phyloP scores from a whole-genome alignment of 2,113 vertebrate species.

The Sterrhoptilus dennistouni region DNA sequence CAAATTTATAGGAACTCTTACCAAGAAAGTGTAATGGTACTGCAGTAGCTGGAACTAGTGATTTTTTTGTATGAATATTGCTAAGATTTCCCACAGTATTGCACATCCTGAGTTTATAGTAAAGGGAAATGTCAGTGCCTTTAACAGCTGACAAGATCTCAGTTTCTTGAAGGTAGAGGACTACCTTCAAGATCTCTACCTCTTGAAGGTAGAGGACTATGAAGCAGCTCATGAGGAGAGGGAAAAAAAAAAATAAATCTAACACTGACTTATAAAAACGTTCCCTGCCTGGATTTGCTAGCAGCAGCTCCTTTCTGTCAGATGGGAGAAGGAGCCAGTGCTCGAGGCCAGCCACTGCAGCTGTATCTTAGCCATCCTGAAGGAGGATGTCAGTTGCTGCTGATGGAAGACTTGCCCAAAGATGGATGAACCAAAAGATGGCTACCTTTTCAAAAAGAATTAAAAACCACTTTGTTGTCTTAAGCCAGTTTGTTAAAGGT shows the following conservation, averaged over 20 bases:
- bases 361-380: background rate
- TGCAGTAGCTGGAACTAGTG: background rate
- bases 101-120: background rate
- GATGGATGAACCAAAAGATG: background rate
- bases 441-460: background rate
- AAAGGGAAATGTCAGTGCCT: background rate
- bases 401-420: background rate
- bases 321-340: background rate
- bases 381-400: background rate
- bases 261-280: background rate
- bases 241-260: background rate
- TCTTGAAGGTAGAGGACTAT: background rate
- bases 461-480: background rate
- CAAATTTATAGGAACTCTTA: background rate
- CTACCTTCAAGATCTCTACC: background rate
- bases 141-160: background rate
- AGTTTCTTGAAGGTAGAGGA: background rate
- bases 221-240: background rate
- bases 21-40: background rate
- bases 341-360: fast-evolving
- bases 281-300: background rate
- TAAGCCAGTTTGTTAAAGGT: background rate
- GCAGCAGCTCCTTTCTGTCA: background rate
- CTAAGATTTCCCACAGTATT: background rate
- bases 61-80: background rate